Conservation (phyloP, 2,888 invertebrate species). For the Volucella zonaria region DNA sequence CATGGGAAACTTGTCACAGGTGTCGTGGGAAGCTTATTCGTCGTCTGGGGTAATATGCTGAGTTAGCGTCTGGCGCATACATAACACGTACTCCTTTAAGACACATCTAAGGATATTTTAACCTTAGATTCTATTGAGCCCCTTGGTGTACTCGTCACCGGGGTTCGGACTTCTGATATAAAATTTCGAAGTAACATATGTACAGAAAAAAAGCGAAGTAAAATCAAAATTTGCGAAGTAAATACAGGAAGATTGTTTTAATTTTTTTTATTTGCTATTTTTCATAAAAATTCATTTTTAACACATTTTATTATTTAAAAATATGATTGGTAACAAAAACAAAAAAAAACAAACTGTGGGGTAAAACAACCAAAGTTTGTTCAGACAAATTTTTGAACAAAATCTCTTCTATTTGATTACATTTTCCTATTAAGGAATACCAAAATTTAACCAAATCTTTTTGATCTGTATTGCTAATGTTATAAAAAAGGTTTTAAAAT, state of each 20-base stretch:
- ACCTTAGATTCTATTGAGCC: no score
- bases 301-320: no score
- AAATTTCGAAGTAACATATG: slow-evolving; percentile 19
- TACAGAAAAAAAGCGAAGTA: slow-evolving; percentile 16
- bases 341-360: slow-evolving; percentile 6
- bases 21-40: no score
- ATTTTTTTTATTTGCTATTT: no score
- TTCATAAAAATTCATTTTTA: no score
- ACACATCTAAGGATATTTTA: no score
- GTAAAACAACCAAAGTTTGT: slow-evolving; percentile 22
- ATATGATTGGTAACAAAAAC: no score
- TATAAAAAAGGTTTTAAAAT: slow-evolving; percentile 16
- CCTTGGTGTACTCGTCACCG: not conserved
- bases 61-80: no score
- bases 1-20: no score
- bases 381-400: slow-evolving; percentile 22
- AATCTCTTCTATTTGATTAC: slow-evolving; percentile 13
- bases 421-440: slow-evolving; percentile 24
- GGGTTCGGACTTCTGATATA: slow-evolving; percentile 14
- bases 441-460: slow-evolving; percentile 16
- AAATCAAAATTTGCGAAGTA: slow-evolving; percentile 22
- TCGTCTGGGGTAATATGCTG: no score
- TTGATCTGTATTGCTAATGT: slow-evolving; percentile 28
- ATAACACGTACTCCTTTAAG: no score
- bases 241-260: not conserved